Evolutionary conservation across 1,140 invertebrate species (phyloP).

Genomic region (Conus betulinus): DNA sequence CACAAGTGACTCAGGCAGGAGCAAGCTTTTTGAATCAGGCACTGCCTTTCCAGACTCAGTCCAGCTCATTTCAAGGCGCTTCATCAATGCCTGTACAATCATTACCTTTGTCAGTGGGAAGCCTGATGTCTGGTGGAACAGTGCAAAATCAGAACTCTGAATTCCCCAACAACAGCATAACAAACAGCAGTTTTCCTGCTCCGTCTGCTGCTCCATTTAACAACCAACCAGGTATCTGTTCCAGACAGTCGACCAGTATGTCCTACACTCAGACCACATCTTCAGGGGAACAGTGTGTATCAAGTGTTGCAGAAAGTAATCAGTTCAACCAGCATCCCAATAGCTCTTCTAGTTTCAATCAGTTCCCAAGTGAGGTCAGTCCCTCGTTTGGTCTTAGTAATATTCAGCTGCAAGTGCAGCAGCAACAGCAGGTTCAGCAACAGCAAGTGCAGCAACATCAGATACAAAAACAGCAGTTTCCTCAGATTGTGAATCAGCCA

Average conservation of each 20-base stretch:
- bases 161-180: background rate
- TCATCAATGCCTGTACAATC: background rate
- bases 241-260: background rate
- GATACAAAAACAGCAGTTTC: conserved; percentile 20
- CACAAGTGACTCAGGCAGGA: conserved; percentile 16
- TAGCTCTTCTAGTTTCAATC: conserved; percentile 14
- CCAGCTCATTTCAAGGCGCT: conserved; percentile 23
- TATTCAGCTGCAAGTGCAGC: conserved; percentile 10
- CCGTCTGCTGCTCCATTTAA: background rate
- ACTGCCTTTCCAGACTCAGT: conserved; percentile 21
- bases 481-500: background rate
- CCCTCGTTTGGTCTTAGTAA: conserved; percentile 2
- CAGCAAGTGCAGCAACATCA: conserved; percentile 27
- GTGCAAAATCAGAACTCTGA: background rate
- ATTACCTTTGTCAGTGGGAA: background rate
- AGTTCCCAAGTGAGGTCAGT: background rate
- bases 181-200: background rate
- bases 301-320: background rate
- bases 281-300: background rate
- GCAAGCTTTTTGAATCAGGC: conserved; percentile 6
- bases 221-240: background rate
- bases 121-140: background rate
- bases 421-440: conserved; percentile 31
- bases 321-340: background rate
- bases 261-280: background rate